A percentile compares a stretch with the other conserved stretches of the same genome.
These are phyloP conservation scores for Chelmon rostratus DNA, from an alignment of 2,797 vertebrate species.

Conservation along the genomic window DNA sequence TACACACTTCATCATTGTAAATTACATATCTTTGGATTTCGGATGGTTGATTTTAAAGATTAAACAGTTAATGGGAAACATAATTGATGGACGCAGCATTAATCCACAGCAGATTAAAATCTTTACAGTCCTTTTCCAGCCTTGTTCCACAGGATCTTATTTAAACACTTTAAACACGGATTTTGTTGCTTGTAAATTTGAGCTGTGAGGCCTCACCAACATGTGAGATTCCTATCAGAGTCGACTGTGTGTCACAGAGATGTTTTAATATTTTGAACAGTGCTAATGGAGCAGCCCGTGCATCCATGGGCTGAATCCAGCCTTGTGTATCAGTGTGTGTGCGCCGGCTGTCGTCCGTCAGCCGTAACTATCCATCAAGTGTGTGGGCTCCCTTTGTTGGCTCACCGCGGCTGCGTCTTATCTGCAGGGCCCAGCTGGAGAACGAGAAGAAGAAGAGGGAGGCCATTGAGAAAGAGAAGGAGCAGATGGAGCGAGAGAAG, in stretches of 20 bases:
- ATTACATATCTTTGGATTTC: no score
- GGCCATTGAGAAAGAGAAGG: conserved; percentile 92
- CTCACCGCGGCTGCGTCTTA: conserved; percentile 60
- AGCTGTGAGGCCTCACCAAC: background rate
- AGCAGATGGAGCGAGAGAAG: conserved; percentile 94
- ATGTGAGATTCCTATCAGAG: background rate
- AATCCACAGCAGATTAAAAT: background rate
- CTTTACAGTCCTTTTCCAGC: conserved; percentile 14
- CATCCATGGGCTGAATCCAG: background rate
- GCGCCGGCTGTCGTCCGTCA: conserved; percentile 20
- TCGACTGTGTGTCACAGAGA: background rate
- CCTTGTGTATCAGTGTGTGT: background rate
- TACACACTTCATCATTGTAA: no score
- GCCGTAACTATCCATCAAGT: conserved; percentile 18
- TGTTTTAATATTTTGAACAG: background rate
- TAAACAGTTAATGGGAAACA: no score
- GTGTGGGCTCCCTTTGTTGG: conserved; percentile 51
- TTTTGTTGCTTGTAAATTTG: background rate
- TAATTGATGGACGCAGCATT: no score
- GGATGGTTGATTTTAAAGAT: no score
- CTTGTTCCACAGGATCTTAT: background rate
- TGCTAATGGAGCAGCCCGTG: conserved; percentile 2
- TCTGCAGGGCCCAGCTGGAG: conserved; percentile 93
- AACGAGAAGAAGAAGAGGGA: conserved; percentile 94
- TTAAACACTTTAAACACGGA: background rate